A percentile compares a stretch with the other conserved stretches of the same genome.
Conservation (phyloP, 2,113 vertebrate species). For the Rhinolophus sinicus region DNA sequence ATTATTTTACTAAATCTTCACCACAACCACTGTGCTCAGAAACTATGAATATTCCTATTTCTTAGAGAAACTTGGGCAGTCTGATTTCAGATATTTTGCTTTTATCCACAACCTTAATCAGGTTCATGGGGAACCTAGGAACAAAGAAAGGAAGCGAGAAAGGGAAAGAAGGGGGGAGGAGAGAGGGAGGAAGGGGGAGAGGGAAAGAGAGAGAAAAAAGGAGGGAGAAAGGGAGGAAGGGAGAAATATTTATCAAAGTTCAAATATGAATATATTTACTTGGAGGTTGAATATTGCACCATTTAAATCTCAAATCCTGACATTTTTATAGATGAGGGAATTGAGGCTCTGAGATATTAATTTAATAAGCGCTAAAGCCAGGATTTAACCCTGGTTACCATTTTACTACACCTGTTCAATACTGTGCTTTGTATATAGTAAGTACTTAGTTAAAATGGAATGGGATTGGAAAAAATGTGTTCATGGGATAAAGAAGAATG, state of each 20-base stretch:
- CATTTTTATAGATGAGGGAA: too few relatives aligned
- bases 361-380: background rate
- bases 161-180: background rate
- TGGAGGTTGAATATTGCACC: background rate
- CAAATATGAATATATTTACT: background rate
- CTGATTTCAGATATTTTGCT: background rate
- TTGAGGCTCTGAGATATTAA: background rate
- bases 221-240: background rate
- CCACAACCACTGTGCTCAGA: background rate
- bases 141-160: background rate
- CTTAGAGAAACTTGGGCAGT: background rate
- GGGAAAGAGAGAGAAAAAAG: background rate
- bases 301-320: too few relatives aligned
- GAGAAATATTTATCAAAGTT: background rate
- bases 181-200: background rate
- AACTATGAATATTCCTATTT: background rate
- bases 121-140: background rate
- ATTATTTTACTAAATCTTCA: background rate
- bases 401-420: background rate
- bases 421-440: background rate
- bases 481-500: background rate
- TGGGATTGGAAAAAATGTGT: background rate
- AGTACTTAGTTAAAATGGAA: background rate
- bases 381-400: background rate
- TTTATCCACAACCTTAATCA: background rate